Conservation (phyloP, 1,140 invertebrate species). For the Sinonovacula constricta region DNA sequence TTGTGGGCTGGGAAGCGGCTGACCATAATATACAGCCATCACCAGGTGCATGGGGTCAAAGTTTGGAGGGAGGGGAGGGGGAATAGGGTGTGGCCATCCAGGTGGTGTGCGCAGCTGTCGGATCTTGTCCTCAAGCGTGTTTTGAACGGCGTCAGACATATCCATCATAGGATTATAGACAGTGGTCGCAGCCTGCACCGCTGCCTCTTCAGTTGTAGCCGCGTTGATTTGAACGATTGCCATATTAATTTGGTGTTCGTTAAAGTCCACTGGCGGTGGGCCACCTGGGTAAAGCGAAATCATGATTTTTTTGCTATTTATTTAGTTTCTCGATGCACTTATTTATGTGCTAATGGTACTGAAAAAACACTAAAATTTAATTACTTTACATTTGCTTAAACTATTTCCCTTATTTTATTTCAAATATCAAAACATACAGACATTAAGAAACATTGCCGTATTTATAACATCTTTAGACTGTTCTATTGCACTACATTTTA, state of each 20-base stretch:
- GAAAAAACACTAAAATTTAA: no score
- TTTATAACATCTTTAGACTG: no score
- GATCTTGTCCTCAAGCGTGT: slow-evolving; percentile 29
- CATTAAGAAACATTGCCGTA: no score
- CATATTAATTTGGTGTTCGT: slow-evolving; percentile 37
- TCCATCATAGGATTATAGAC: slow-evolving; percentile 32
- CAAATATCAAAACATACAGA: no score
- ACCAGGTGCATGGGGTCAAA: slow-evolving; percentile 40
- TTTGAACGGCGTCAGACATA: slow-evolving; percentile 31
- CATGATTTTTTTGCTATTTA: no score
- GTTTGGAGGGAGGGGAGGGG: slow-evolving; percentile 20
- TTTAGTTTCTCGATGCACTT: no score
- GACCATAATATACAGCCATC: slow-evolving; percentile 32
- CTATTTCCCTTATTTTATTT: no score
- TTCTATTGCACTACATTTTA: no score
- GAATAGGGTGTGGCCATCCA: slow-evolving; percentile 32
- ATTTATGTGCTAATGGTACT: no score
- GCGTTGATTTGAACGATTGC: slow-evolving; percentile 35
- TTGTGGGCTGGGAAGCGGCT: background rate
- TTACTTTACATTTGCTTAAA: no score
- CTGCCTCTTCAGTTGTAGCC: slow-evolving; percentile 22
- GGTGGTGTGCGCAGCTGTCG: slow-evolving; percentile 39
- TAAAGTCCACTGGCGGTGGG: slow-evolving; percentile 10
- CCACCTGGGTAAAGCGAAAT: no score
- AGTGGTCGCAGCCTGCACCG: slow-evolving; percentile 1